Conservation (phyloP, 2,113 vertebrate genomes). For the Apus apus region DNA sequence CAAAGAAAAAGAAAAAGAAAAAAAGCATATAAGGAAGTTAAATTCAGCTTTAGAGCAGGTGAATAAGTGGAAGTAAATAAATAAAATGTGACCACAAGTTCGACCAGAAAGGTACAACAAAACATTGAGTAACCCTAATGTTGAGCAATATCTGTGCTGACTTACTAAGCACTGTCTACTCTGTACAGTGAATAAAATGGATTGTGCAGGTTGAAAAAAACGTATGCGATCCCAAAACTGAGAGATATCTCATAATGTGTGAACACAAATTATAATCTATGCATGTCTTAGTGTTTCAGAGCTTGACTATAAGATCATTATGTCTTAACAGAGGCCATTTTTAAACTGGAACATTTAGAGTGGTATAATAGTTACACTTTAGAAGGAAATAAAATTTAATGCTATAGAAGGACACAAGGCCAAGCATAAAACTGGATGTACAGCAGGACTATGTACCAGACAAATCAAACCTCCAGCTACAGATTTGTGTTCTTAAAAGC, state of each 20-base stretch:
- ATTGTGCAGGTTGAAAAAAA: background rate
- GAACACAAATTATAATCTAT: background rate
- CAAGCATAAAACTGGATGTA: background rate
- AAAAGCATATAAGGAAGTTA: background rate
- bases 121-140: background rate
- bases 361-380: background rate
- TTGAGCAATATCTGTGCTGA: background rate
- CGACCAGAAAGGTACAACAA: background rate
- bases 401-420: background rate
- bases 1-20: background rate
- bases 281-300: background rate
- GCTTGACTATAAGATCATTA: background rate
- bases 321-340: background rate
- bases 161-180: background rate
- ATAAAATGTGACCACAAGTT: background rate
- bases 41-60: background rate
- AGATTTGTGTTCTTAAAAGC: background rate
- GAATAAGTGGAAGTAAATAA: background rate
- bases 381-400: background rate
- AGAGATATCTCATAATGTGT: background rate
- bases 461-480: background rate
- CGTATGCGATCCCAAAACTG: background rate
- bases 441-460: background rate
- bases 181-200: background rate
- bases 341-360: background rate